Evolutionary conservation across 2,113 vertebrate genomes (phyloP).

Genomic region (Ammodytes marinus): DNA sequence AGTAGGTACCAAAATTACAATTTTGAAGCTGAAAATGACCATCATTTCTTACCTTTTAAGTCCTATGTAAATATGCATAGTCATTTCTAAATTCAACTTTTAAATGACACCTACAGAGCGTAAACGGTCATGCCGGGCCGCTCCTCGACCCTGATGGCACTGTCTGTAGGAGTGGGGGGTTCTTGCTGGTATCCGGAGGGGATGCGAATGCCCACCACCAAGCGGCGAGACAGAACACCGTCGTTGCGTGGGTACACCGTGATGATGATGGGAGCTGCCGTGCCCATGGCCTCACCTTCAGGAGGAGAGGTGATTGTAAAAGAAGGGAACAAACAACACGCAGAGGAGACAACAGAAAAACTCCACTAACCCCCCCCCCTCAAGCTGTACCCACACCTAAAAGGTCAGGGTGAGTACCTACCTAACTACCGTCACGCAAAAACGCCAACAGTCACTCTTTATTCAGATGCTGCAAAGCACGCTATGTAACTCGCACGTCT

Average conservation of each 20-base stretch:
- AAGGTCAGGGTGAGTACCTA: slow-evolving; percentile 29
- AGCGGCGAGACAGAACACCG: slow-evolving; percentile 87
- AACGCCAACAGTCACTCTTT: background rate
- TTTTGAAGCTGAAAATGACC: too few relatives aligned
- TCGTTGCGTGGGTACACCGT: slow-evolving; percentile 89
- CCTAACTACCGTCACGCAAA: slow-evolving; percentile 27
- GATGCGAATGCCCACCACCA: slow-evolving; percentile 89
- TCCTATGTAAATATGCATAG: background rate
- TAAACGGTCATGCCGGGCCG: slow-evolving; percentile 90
- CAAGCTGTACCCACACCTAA: slow-evolving; percentile 14
- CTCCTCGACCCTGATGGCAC: slow-evolving; percentile 87
- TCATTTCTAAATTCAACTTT: background rate
- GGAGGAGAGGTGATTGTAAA: background rate
- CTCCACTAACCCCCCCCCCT: background rate
- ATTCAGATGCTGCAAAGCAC: background rate
- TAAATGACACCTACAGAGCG: slow-evolving; percentile 84
- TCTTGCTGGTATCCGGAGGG: slow-evolving; percentile 86
- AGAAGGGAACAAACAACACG: background rate
- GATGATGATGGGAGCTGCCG: slow-evolving; percentile 89
- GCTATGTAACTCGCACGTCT: background rate
- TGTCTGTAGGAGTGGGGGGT: slow-evolving; percentile 86
- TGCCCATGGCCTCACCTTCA: slow-evolving; percentile 90
- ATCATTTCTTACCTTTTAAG: too few relatives aligned
- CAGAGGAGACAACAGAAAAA: background rate
- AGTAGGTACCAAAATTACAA: too few relatives aligned